Conservation (phyloP, 2,113 vertebrate species). For the Alces alces region DNA sequence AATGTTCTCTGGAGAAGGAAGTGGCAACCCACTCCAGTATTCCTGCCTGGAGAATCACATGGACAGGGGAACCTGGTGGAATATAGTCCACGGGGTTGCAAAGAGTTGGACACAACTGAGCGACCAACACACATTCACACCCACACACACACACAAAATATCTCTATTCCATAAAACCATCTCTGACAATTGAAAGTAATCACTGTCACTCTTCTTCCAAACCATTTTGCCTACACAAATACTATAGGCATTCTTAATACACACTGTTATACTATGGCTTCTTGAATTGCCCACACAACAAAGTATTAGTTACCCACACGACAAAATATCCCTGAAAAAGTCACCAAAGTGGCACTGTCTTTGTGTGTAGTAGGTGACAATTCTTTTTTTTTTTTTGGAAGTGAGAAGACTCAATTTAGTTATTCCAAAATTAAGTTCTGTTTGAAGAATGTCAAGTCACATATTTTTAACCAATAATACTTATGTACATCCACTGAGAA, state of each 20-base stretch:
- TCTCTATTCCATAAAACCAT: neutral
- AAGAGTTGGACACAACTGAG: neutral
- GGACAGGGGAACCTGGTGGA: neutral
- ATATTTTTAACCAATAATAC: neutral
- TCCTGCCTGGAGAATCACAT: neutral
- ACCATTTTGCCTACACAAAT: neutral
- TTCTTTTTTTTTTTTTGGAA: neutral
- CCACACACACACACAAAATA: neutral
- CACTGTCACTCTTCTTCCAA: neutral
- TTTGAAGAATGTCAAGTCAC: neutral
- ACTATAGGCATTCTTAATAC: neutral
- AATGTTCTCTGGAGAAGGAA: neutral
- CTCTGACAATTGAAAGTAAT: neutral
- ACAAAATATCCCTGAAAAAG: slow-evolving; percentile 28
- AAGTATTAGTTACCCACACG: neutral
- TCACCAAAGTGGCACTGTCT: neutral
- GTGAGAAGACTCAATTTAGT: neutral
- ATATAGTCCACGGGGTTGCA: neutral
- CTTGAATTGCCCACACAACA: neutral
- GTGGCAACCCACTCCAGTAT: neutral
- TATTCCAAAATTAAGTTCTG: neutral
- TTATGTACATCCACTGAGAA: neutral
- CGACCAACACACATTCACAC: neutral
- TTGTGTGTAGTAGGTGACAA: neutral
- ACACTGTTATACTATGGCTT: neutral